These are phyloP conservation scores for Xenopus petersii DNA, from an alignment of 2,797 vertebrate genomes.

Conservation along the genomic window DNA sequence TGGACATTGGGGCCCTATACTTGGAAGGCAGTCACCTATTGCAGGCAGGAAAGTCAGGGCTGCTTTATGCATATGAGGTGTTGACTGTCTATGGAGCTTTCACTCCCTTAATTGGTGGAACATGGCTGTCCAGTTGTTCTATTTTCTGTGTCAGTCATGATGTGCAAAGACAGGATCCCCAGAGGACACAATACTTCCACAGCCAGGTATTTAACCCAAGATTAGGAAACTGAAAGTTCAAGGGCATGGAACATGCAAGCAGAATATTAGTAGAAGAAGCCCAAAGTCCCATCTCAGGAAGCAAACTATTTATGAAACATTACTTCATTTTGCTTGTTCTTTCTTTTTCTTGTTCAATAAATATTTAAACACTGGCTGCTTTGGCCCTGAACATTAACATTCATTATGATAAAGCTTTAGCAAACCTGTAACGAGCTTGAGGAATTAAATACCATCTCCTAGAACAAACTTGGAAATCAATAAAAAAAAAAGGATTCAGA, in stretches of 20 bases:
- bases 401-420: conserved; percentile 22
- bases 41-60: too few relatives aligned
- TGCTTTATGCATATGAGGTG: too few relatives aligned
- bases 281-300: not conserved
- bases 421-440: conserved; percentile 24
- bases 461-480: conserved; percentile 30
- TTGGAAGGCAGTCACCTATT: too few relatives aligned
- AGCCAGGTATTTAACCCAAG: too few relatives aligned
- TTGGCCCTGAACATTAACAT: conserved; percentile 16
- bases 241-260: not conserved
- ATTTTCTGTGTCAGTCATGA: too few relatives aligned
- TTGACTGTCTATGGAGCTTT: too few relatives aligned
- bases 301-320: conserved; percentile 9
- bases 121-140: too few relatives aligned
- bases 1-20: too few relatives aligned
- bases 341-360: conserved; percentile 13
- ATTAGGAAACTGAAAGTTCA: too few relatives aligned
- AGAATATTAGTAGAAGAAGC: not conserved
- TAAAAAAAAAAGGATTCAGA: conserved; percentile 5
- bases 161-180: too few relatives aligned
- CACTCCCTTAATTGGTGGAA: too few relatives aligned
- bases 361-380: conserved; percentile 25
- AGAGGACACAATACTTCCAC: too few relatives aligned
- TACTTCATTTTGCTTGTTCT: not conserved
- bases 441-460: conserved; percentile 17